Conservation (phyloP, 2,797 vertebrate genomes). For the Borostomias antarcticus region DNA sequence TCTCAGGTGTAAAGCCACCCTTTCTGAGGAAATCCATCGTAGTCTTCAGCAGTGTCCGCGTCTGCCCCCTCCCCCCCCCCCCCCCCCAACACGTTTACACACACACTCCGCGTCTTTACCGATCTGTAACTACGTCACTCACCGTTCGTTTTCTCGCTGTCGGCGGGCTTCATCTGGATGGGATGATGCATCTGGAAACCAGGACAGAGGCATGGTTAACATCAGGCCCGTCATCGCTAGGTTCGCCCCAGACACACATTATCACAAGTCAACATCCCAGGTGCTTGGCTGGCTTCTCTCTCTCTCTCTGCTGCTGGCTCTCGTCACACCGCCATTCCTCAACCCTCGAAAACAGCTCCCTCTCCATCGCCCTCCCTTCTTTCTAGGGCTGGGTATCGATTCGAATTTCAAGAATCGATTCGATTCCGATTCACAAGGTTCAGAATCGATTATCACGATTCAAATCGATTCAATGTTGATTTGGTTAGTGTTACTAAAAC, state of each 20-base stretch:
- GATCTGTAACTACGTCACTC: constrained; percentile 47
- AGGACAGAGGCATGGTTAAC: constrained; percentile 20
- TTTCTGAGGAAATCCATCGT: not conserved
- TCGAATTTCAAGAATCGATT: no score
- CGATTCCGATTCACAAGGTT: no score
- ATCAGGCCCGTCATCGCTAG: not conserved
- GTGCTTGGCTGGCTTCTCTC: constrained; percentile 12
- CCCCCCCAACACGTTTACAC: not conserved
- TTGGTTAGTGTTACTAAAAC: no score
- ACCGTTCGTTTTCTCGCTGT: constrained; percentile 81
- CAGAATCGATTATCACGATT: no score
- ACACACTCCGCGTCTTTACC: constrained; percentile 1
- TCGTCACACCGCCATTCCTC: no score
- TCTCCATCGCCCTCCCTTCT: not conserved
- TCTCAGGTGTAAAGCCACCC: constrained; percentile 16
- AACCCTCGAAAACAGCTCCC: no score
- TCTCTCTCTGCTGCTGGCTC: no score
- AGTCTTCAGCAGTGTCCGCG: not conserved
- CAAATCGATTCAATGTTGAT: no score
- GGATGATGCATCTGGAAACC: constrained; percentile 77
- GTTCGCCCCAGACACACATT: not conserved
- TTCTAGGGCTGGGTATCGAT: no score
- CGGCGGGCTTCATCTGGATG: constrained; percentile 82
- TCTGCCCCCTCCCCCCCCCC: not conserved
- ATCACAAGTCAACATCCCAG: constrained; percentile 7